A percentile compares a stretch with the other conserved stretches of the same genome.
Conservation (phyloP, 2,113 vertebrate genomes). For the Dipodomys stephensi region DNA sequence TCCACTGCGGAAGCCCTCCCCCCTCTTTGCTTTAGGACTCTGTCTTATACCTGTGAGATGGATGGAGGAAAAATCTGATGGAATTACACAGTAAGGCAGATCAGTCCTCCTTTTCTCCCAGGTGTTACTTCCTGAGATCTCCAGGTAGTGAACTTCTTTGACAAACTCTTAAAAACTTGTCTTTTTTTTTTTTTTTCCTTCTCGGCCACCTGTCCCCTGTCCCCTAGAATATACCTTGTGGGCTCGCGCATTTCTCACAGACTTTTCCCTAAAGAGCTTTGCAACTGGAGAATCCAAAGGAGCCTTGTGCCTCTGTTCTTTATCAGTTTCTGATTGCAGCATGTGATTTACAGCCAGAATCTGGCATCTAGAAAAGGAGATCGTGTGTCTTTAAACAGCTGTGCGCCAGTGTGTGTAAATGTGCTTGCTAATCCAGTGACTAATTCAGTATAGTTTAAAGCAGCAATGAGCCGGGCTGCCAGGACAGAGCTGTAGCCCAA, state of each 20-base stretch:
- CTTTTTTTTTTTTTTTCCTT: background rate
- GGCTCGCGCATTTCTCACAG: background rate
- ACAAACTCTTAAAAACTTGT: background rate
- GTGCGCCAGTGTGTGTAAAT: conserved; percentile 70
- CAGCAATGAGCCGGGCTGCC: conserved; percentile 65
- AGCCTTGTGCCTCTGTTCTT: background rate
- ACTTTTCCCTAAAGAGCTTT: background rate
- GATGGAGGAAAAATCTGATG: background rate
- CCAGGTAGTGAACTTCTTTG: background rate
- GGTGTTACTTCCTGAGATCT: background rate
- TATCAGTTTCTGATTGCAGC: background rate
- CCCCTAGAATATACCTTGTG: background rate
- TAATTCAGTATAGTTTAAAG: conserved; percentile 72
- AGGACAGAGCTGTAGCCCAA: conserved; percentile 61
- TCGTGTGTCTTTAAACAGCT: conserved; percentile 84
- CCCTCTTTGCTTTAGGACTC: background rate
- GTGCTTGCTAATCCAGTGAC: conserved; percentile 82
- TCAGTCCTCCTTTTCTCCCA: too few relatives aligned
- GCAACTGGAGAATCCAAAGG: background rate
- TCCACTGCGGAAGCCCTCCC: background rate
- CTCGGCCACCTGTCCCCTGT: background rate
- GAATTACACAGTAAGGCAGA: background rate
- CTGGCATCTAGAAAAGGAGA: conserved; percentile 43
- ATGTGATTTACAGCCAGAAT: background rate
- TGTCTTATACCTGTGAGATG: background rate